Evolutionary conservation across 1,140 invertebrate genomes (phyloP).

Genomic region (Araneus ventricosus): DNA sequence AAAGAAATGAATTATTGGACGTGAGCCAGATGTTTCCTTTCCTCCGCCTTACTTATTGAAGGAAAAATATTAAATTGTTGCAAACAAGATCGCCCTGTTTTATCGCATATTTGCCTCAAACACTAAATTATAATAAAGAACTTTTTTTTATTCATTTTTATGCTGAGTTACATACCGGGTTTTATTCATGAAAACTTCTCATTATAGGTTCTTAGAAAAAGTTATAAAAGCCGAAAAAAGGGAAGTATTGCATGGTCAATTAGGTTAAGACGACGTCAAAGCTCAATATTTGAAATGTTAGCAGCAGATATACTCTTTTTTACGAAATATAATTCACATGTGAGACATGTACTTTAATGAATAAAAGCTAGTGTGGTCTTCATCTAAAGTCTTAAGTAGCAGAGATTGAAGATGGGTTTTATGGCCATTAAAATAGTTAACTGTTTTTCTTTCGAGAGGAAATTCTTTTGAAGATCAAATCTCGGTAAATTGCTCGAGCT

Average conservation of each 20-base stretch:
- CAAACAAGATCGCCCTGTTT: slow-evolving; percentile 25
- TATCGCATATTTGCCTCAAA: slow-evolving; percentile 30
- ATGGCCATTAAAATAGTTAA: too few species aligned
- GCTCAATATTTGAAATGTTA: background rate
- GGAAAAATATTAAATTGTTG: slow-evolving; percentile 25
- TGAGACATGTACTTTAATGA: too few species aligned
- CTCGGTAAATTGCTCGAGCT: too few species aligned
- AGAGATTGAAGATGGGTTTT: too few species aligned
- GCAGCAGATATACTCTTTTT: background rate
- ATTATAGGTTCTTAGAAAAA: background rate
- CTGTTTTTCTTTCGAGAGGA: too few species aligned
- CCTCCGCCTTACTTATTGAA: background rate
- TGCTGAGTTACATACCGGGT: background rate
- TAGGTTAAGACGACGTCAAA: background rate
- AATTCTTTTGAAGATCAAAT: too few species aligned
- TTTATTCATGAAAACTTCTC: background rate
- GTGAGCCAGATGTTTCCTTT: background rate
- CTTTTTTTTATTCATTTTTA: background rate
- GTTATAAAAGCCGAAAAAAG: background rate
- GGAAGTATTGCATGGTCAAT: background rate
- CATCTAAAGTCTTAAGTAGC: too few species aligned
- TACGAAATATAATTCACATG: too few species aligned
- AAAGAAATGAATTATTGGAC: slow-evolving; percentile 25
- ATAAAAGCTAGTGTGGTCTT: too few species aligned
- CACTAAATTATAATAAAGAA: slow-evolving; percentile 12